Conservation (phyloP, 2,888 invertebrate species). For the Gortyna flavago region DNA sequence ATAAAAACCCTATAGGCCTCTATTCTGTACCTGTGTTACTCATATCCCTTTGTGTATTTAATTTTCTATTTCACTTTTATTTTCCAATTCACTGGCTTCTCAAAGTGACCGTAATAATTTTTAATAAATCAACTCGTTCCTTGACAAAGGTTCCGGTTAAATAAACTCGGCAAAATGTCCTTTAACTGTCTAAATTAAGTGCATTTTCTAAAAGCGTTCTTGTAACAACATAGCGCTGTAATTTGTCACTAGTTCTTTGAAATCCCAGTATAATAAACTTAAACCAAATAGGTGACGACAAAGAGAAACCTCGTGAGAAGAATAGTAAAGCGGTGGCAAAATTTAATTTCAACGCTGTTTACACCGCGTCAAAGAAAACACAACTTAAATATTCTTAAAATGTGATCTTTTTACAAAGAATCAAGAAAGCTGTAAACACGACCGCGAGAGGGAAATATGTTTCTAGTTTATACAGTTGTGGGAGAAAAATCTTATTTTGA, state of each 20-base stretch:
- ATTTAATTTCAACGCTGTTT: slow-evolving; percentile 75
- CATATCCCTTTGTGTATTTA: slow-evolving; percentile 23
- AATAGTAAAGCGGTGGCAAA: slow-evolving; percentile 68
- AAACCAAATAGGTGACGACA: slow-evolving; percentile 64
- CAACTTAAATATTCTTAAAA: slow-evolving; percentile 67
- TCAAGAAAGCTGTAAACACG: slow-evolving; percentile 36
- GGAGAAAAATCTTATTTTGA: slow-evolving; percentile 57
- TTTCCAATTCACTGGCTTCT: slow-evolving; percentile 7
- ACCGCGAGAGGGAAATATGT: slow-evolving; percentile 23
- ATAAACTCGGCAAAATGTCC: slow-evolving; percentile 30
- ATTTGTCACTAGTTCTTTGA: slow-evolving; percentile 59
- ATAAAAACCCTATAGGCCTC: slow-evolving; percentile 22
- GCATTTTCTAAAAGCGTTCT: slow-evolving; percentile 33
- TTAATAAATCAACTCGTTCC: slow-evolving; percentile 39
- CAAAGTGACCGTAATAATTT: slow-evolving; percentile 12
- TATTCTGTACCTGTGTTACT: slow-evolving; percentile 1
- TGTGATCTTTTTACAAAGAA: slow-evolving; percentile 53
- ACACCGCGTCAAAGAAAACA: slow-evolving; percentile 67
- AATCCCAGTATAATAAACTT: slow-evolving; percentile 67
- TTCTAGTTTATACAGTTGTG: slow-evolving; percentile 12
- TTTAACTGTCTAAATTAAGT: slow-evolving; percentile 57
- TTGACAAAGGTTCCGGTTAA: slow-evolving; percentile 20
- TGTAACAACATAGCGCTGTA: slow-evolving; percentile 50
- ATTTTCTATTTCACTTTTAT: slow-evolving; percentile 23
- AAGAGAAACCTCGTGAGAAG: slow-evolving; percentile 64